These are phyloP conservation scores for Schizopygopsis malacanthus DNA, from an alignment of 2,797 vertebrate species.

Conservation along the genomic window DNA sequence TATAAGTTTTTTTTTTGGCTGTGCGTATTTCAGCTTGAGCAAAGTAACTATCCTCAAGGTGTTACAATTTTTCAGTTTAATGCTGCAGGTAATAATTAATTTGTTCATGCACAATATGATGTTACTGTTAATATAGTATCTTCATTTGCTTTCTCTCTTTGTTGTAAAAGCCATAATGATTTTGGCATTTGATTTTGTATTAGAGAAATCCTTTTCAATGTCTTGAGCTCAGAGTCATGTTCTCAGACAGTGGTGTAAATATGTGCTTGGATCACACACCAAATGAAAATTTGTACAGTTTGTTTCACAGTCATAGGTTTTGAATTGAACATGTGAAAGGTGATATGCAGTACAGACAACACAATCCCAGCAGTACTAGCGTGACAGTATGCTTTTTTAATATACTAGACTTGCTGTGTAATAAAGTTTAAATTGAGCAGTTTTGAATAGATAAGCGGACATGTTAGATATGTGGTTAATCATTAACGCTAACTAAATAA, in stretches of 20 bases:
- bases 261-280: background rate
- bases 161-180: background rate
- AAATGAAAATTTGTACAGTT: constrained; percentile 9
- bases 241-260: background rate
- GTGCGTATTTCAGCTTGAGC: background rate
- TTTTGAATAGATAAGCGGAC: background rate
- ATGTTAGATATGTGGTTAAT: background rate
- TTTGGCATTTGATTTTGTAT: background rate
- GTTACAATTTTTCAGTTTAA: background rate
- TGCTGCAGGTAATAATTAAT: background rate
- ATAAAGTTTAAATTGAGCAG: background rate
- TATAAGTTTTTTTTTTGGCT: background rate
- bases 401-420: background rate
- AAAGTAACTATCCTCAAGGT: background rate
- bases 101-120: background rate
- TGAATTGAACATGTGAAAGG: constrained; percentile 1
- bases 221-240: background rate
- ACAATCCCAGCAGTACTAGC: background rate
- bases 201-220: background rate
- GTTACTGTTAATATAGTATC: background rate
- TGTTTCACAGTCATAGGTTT: constrained; percentile 19
- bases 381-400: background rate
- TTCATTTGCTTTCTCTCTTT: background rate
- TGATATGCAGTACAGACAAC: background rate
- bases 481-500: background rate